Base-by-base conservation (phyloP, 37 sponge, comb jelly and placozoan genomes). In the Theonella swinhoei region DNA sequence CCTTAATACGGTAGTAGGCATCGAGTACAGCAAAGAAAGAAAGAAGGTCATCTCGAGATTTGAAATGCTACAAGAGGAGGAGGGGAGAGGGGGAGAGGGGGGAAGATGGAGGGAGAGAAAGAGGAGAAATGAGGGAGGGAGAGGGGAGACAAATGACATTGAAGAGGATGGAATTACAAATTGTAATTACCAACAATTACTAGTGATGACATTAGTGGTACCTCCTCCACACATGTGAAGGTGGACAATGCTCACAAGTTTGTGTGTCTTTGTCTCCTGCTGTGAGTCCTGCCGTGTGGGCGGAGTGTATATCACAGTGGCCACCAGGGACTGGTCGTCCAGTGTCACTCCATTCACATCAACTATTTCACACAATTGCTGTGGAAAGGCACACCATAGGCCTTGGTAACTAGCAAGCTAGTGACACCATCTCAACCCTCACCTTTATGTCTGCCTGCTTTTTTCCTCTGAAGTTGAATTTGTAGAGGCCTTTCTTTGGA, bases 11-110 rank as follows among this genome's bases (percentile, higher is more conserved):
- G 54, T 69, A 80, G 75, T 84, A 80, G 26, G 80, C 35, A 54
- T 92, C 64, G 47, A 80, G 47, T 26, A 87, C 29, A n/a, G 71
- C 39, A 29, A 78, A 64, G 68, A 87, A 92, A 1, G 80, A 43
- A 17, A 79, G 22, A 62, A 83, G 11, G 40, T 87, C 83, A 29
- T 79, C 67, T 20, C 29, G 54, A 32, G 59, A 43, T 0, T 7
- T 20, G 70, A 90, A 88, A 0, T 70, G 30, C 72, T 68, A 28
- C 65, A 42, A 64, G 29, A 32, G 68, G 28, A 36, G 42, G 58
- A 42, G 59, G 42, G 38, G 68, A 79, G 61, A 20, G 30, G 4
- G 20, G 29, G 59, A 30, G 76, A 41, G 76, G 25, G 23, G 32
- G 59, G 61, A 59, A 35, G 77, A 75, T 8, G 36, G 40, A 72